Conservation (phyloP, 2,888 invertebrate genomes). For the Pristionchus fissidentatus region DNA sequence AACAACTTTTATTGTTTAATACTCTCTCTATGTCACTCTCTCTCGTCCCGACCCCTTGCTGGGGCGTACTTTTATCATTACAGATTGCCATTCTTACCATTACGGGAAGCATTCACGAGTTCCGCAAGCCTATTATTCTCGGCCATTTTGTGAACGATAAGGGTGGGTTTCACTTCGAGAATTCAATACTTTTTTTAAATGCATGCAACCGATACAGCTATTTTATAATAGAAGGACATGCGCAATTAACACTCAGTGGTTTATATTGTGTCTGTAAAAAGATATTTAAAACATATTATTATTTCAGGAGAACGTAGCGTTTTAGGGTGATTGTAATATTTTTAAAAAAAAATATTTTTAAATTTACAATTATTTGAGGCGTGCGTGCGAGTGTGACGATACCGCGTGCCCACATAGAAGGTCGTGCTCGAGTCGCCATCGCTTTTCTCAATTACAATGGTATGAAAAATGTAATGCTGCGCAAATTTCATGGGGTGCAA, state of each 20-base stretch:
- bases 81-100: conserved; percentile 25
- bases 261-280: not conserved
- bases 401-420: conserved; percentile 24
- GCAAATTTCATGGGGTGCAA: no score
- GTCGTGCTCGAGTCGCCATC: not conserved
- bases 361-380: not conserved
- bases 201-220: no score
- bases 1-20: not conserved
- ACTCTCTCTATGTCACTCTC: no score
- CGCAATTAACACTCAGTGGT: no score
- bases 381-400: conserved; percentile 13
- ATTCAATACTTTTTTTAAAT: no score
- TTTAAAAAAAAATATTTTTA: not conserved
- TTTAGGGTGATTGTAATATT: not conserved
- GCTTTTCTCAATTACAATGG: conserved; percentile 30
- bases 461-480: not conserved
- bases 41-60: no score
- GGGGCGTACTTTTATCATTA: not conserved
- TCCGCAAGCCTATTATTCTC: not conserved
- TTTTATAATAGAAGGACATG: no score
- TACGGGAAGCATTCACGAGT: conserved; percentile 27
- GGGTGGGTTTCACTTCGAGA: not conserved
- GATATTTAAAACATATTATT: not conserved
- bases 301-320: not conserved
- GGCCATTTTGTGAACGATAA: conserved; percentile 35